Conservation (phyloP, 2,888 invertebrate genomes). For the Cremastinae sp. region DNA sequence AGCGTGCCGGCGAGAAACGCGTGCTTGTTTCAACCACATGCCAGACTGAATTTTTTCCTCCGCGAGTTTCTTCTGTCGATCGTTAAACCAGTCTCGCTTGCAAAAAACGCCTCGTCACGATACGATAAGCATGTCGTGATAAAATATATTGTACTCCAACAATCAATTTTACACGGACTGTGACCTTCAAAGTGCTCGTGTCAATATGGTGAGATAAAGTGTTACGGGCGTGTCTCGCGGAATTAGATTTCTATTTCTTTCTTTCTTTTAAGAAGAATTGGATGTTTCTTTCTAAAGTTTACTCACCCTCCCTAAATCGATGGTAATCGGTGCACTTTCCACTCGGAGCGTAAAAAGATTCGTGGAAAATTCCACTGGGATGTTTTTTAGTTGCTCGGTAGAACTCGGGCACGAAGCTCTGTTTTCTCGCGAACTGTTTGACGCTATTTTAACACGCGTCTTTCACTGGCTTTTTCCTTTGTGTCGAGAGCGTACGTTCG, state of each 20-base stretch:
- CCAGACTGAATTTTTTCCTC: conserved; percentile 12
- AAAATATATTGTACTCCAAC: neutral
- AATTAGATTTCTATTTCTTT: neutral
- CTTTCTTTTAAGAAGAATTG: too few relatives aligned
- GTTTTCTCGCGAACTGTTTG: conserved; percentile 4
- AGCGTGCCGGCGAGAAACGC: conserved; percentile 26
- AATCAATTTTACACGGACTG: conserved; percentile 5
- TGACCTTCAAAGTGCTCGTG: neutral
- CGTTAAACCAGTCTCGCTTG: conserved; percentile 20
- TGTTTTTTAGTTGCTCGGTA: conserved; percentile 9
- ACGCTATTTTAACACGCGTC: neutral
- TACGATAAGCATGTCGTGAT: conserved; percentile 24
- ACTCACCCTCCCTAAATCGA: conserved; percentile 72
- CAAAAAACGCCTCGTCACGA: conserved; percentile 24
- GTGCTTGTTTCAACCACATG: neutral
- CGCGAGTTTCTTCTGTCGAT: conserved; percentile 2
- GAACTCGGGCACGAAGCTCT: conserved; percentile 8
- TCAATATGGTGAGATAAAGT: neutral
- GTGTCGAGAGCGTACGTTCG: neutral
- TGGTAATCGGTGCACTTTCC: conserved; percentile 63
- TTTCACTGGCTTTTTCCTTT: too few relatives aligned
- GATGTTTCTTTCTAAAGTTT: neutral
- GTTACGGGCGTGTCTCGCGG: neutral
- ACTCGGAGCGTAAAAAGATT: conserved; percentile 61
- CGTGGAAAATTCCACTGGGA: conserved; percentile 13